Base-by-base conservation (phyloP, 1,140 invertebrate species). In the Drosophila bocki region DNA sequence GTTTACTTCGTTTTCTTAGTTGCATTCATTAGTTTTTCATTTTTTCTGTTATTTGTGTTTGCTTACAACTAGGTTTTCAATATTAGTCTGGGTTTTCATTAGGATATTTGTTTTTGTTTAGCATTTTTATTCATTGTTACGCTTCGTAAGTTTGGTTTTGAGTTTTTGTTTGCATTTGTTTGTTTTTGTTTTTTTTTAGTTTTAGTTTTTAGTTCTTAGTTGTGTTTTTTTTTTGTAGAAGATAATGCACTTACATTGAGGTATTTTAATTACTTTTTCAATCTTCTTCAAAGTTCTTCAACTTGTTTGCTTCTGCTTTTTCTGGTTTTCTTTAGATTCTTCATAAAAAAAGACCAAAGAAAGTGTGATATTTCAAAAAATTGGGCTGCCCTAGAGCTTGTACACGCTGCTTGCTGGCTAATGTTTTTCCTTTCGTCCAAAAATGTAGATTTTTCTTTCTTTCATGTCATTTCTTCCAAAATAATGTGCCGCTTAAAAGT, bases 211-310 rank as follows among this genome's bases (percentile, higher is more conserved):
- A 47, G 60, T 50, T 67, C 58, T 51, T 29, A 57, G 53, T 62
- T 67, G 48, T 33, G 42, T 62, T 74, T 60, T 56, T 61, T 70
- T 81, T 71, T 91, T 80, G 72, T 85, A 78, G 70, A 86, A 91
- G 86, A 91, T 91, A 91, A 91, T 86, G 86, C 86, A 91, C 86
- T 91, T 91, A 91, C 82, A 86, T 86, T 91, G 80, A 91, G 84
- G 91, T 83, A 83, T 91, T 86, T 88, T 74, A 88, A 91, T 91
- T 91, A 79, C 82, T 91, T 90, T 79, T 91, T 91, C 82, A 91
- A 86, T 90, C 80, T 90, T 90, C 86, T 77, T 86, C 63, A 72
- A 72, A 71, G 37, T 80, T 77, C 59, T 65, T 90, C 65, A 44
- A 81, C 64, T 62, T 59, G 67, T 75, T 64, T 85, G 71, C 71